These are phyloP conservation scores for Microvelia longipes DNA, from an alignment of 1,140 invertebrate species.

Conservation along the genomic window DNA sequence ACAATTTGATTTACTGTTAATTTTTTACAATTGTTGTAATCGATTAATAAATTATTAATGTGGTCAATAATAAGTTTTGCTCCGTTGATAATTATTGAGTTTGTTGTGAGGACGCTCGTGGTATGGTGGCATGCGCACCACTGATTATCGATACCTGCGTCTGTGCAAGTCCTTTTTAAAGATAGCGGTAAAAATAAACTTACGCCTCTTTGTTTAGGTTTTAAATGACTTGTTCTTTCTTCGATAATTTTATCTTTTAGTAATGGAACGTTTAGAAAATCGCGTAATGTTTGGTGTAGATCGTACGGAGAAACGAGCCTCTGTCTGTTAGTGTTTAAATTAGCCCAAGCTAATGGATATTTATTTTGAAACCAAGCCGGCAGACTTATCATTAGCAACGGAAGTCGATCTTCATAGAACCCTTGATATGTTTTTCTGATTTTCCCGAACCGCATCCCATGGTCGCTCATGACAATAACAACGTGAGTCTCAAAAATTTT, in stretches of 20 bases:
- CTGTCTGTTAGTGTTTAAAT: conserved; percentile 36
- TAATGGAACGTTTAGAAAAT: conserved; percentile 37
- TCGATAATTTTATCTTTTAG: conserved; percentile 26
- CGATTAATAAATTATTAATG: conserved; percentile 44
- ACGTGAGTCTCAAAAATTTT: conserved; percentile 34
- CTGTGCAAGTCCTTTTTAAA: conserved; percentile 50
- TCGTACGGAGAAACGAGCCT: conserved; percentile 44
- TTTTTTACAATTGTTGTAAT: conserved; percentile 38
- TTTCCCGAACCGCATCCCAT: conserved; percentile 49
- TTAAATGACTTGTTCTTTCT: conserved; percentile 22
- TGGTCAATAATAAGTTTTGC: conserved; percentile 40
- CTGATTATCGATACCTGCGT: conserved; percentile 56
- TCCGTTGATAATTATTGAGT: conserved; percentile 32
- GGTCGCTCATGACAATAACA: conserved; percentile 51
- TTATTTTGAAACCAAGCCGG: conserved; percentile 40
- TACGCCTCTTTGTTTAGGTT: conserved; percentile 37
- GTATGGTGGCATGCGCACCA: conserved; percentile 68
- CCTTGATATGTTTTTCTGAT: conserved; percentile 46
- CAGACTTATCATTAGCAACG: conserved; percentile 43
- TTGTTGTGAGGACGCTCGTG: conserved; percentile 34
- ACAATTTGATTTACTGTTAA: conserved; percentile 14
- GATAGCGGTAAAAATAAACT: conserved; percentile 61
- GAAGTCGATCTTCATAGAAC: conserved; percentile 49
- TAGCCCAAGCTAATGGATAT: conserved; percentile 34
- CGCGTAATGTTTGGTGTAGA: conserved; percentile 45